Percentiles rank a stretch among this genome's conserved stretches.
Conservation (phyloP, 2,113 vertebrate genomes). For the Sturnira hondurensis region DNA sequence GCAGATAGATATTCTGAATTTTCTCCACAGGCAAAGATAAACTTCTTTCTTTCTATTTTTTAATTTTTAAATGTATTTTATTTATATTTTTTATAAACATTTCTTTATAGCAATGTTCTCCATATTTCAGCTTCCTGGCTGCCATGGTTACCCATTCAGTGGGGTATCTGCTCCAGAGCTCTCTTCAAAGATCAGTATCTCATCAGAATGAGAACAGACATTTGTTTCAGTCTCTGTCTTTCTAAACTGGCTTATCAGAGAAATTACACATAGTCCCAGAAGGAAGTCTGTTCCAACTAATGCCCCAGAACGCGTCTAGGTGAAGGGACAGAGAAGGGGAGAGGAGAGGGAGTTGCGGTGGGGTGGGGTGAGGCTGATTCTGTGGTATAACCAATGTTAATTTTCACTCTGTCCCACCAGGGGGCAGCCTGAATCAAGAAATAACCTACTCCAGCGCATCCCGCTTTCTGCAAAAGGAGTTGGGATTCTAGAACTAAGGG, state of each 20-base stretch:
- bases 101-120: neutral
- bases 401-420: constrained; percentile 15
- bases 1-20: neutral
- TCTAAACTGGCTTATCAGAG: neutral
- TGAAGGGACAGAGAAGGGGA: neutral
- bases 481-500: neutral
- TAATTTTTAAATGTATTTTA: no score
- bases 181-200: neutral
- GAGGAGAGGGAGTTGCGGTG: neutral
- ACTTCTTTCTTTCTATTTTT: neutral
- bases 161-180: neutral
- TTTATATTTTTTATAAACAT: neutral
- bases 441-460: neutral
- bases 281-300: neutral
- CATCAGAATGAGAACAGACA: neutral
- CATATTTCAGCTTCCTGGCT: neutral
- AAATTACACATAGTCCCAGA: neutral
- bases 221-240: neutral
- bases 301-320: neutral
- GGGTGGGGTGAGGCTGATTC: no score
- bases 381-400: neutral
- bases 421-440: constrained; percentile 13
- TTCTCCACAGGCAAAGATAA: neutral
- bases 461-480: neutral
- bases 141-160: neutral